These are phyloP conservation scores for Aphidius ervi DNA, from an alignment of 1,140 invertebrate species.

Conservation along the genomic window DNA sequence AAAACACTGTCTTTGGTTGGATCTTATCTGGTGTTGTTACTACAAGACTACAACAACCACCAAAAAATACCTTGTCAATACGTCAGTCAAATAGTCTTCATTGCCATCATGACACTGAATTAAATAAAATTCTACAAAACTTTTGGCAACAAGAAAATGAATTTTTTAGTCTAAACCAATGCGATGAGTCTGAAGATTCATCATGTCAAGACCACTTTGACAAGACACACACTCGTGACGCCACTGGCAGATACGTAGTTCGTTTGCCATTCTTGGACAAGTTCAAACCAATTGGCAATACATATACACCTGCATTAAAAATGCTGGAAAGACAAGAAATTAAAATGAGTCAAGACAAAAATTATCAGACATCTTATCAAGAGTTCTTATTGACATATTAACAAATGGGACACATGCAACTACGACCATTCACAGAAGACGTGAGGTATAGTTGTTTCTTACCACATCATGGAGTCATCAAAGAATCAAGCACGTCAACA, in stretches of 20 bases:
- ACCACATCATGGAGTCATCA: slow-evolving; percentile 24
- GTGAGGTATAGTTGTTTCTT: slow-evolving; percentile 12
- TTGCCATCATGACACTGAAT: background rate
- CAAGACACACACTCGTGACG: slow-evolving; percentile 17
- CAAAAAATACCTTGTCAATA: background rate
- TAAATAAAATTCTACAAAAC: background rate
- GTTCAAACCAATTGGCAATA: slow-evolving; percentile 24
- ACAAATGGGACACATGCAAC: slow-evolving; percentile 1
- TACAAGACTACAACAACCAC: background rate
- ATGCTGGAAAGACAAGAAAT: background rate
- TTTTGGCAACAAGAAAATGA: slow-evolving; percentile 16
- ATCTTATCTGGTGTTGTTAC: slow-evolving; percentile 3
- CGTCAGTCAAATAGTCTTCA: background rate
- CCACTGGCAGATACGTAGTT: slow-evolving; percentile 26
- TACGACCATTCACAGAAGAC: background rate
- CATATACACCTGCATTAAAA: background rate
- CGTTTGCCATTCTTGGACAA: slow-evolving; percentile 23
- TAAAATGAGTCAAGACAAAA: background rate
- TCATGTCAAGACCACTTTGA: slow-evolving; percentile 18
- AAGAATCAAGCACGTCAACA: slow-evolving; percentile 19
- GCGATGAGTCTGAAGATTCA: background rate
- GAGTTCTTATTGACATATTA: background rate
- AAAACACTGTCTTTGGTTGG: slow-evolving; percentile 10
- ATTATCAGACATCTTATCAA: background rate
- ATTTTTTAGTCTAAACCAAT: background rate